Conservation (phyloP, 2,113 vertebrate species). For the Campylomormyrus tamandua region DNA sequence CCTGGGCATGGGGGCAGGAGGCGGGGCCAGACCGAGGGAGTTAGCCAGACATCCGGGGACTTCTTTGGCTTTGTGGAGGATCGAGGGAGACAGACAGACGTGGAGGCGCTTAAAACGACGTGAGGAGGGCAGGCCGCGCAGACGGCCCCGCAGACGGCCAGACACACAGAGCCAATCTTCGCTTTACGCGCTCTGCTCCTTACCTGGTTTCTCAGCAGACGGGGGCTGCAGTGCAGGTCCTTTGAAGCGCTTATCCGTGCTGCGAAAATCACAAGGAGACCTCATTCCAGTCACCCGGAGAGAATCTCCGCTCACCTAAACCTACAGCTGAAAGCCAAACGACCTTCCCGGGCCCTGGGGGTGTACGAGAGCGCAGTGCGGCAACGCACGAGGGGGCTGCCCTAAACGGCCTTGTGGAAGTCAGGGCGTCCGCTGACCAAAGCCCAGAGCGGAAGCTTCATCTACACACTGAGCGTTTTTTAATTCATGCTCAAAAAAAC, state of each 20-base stretch:
- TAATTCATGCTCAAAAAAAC: not conserved
- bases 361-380: not conserved
- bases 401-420: not conserved
- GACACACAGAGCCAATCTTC: not conserved
- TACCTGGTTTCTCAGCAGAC: conserved; percentile 69
- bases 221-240: conserved; percentile 63
- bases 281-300: not conserved
- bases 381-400: not conserved
- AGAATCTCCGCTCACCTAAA: not conserved
- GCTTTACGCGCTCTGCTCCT: conserved; percentile 10
- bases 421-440: not conserved
- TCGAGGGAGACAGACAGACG: conserved; percentile 20
- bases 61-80: conserved; percentile 57
- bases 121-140: not conserved
- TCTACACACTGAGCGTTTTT: not conserved
- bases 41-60: conserved; percentile 66
- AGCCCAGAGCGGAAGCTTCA: not conserved
- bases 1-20: conserved; percentile 82
- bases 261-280: conserved; percentile 38
- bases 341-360: not conserved
- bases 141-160: not conserved
- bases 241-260: conserved; percentile 74
- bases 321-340: not conserved
- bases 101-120: conserved; percentile 7
- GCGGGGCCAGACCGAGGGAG: conserved; percentile 62